Conservation (phyloP, 2,888 invertebrate species). For the Cheilosia vulpina region DNA sequence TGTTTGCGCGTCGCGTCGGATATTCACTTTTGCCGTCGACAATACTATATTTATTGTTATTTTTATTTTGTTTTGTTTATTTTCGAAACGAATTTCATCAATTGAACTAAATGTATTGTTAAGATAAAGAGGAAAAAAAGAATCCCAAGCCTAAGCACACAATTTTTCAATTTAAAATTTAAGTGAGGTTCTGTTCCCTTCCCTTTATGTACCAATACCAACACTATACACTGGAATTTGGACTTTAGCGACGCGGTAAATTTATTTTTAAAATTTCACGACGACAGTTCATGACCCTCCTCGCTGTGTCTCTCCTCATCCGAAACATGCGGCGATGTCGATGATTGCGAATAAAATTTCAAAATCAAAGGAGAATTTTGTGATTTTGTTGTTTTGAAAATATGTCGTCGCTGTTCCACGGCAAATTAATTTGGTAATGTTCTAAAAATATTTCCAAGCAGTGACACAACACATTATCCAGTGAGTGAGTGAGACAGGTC, state of each 20-base stretch:
- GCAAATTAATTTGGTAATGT: conserved; percentile 70
- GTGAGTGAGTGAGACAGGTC: conserved; percentile 38
- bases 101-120: conserved; percentile 49
- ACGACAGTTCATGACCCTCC: conserved; percentile 71
- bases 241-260: conserved; percentile 10
- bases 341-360: conserved; percentile 49
- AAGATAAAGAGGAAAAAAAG: conserved; percentile 4
- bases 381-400: conserved; percentile 24
- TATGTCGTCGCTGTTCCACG: conserved; percentile 43
- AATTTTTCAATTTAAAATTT: conserved; percentile 44
- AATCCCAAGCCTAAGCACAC: conserved; percentile 34
- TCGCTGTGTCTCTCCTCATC: conserved; percentile 1
- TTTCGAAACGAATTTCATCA: conserved; percentile 15
- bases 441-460: conserved; percentile 65
- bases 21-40: conserved; percentile 60
- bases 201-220: not conserved
- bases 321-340: conserved; percentile 33
- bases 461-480: conserved; percentile 49
- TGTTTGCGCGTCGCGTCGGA: conserved; percentile 73
- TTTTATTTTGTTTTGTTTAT: conserved; percentile 10
- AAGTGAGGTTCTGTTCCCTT: conserved; percentile 9
- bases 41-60: conserved; percentile 8
- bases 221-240: no score
- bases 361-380: conserved; percentile 38
- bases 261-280: conserved; percentile 65